These are phyloP conservation scores for Leptopilina clavipes DNA, from an alignment of 1,140 invertebrate genomes.

Conservation along the genomic window DNA sequence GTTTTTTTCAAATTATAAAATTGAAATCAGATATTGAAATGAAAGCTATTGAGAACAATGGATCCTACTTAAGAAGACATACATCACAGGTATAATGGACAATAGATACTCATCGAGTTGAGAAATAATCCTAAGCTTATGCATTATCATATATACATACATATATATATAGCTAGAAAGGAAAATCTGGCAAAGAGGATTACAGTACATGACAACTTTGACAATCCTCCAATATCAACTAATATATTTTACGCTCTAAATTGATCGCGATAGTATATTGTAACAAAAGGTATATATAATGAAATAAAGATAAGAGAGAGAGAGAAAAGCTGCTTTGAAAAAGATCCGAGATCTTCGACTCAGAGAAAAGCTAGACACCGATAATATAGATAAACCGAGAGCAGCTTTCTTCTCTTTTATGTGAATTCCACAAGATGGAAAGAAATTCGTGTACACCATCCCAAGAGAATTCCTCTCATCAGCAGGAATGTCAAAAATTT, in stretches of 20 bases:
- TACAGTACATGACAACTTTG: conserved; percentile 8
- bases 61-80: conserved; percentile 12
- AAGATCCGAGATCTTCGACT: not conserved
- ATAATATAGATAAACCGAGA: conserved; percentile 7
- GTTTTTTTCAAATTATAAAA: not conserved
- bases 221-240: conserved; percentile 17
- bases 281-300: conserved; percentile 14
- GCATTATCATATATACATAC: not conserved
- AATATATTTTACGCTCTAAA: conserved; percentile 18
- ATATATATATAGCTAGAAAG: not conserved
- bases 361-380: not conserved
- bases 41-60: not conserved
- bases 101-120: conserved; percentile 13
- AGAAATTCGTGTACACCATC: not conserved
- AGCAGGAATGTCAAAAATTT: not conserved
- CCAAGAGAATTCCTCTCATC: not conserved
- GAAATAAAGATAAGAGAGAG: conserved; percentile 19
- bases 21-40: not conserved
- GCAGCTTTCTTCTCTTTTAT: not conserved
- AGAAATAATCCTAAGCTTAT: conserved; percentile 27
- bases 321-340: not conserved
- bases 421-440: not conserved
- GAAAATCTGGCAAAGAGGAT: conserved; percentile 24
- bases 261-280: not conserved
- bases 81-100: conserved; percentile 1